These are phyloP conservation scores for Liopterus haemorrhoidalis DNA, from an alignment of 2,888 invertebrate genomes.

Conservation along the genomic window DNA sequence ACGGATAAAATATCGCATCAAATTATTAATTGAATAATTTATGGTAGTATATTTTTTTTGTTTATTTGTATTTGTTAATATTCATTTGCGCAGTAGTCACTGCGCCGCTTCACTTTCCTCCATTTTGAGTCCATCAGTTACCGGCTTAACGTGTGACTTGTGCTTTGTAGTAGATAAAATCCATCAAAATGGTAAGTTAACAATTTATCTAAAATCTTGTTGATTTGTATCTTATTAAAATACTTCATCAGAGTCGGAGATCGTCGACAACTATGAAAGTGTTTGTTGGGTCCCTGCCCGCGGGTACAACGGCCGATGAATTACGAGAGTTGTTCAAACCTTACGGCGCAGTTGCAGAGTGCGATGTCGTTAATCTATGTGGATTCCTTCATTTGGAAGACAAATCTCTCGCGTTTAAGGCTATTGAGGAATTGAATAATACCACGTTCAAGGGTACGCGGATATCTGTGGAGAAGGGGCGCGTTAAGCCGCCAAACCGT, in stretches of 20 bases:
- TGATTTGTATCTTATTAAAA: not conserved
- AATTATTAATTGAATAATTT: too few species aligned
- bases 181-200: conserved; percentile 1
- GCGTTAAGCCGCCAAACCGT: conserved; percentile 64
- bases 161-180: too few species aligned
- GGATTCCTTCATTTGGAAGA: conserved; percentile 90
- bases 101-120: too few species aligned
- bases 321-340: conserved; percentile 76
- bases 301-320: conserved; percentile 77
- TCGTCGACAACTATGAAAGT: conserved; percentile 58
- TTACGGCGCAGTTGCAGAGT: conserved; percentile 84
- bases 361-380: conserved; percentile 90
- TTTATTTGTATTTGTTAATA: too few species aligned
- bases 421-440: conserved; percentile 75
- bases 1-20: too few species aligned
- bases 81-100: too few species aligned
- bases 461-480: conserved; percentile 78
- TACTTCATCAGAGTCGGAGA: conserved; percentile 38
- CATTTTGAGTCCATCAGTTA: too few species aligned
- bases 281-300: conserved; percentile 88
- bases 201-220: too few species aligned
- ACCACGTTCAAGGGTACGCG: conserved; percentile 75
- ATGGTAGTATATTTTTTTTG: too few species aligned
- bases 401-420: conserved; percentile 72
- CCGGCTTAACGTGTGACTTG: too few species aligned